These are phyloP conservation scores for Azemiops feae DNA, from an alignment of 2,113 vertebrate species.

Conservation along the genomic window DNA sequence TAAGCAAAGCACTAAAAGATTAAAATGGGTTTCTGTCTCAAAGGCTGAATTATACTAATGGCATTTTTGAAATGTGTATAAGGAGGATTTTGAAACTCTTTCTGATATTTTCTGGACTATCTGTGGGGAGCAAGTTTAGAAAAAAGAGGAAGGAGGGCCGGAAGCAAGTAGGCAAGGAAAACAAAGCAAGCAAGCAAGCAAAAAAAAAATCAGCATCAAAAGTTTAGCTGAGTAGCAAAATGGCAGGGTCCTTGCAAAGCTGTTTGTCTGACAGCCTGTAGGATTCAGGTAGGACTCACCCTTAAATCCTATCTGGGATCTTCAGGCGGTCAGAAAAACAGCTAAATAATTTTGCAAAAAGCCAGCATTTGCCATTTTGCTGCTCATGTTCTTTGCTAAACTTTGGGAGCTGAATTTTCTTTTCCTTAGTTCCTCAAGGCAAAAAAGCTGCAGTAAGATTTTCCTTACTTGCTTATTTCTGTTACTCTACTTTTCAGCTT, in stretches of 20 bases:
- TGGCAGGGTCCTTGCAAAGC: background rate
- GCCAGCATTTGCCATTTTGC: background rate
- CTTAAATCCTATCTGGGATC: background rate
- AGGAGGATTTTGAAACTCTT: background rate
- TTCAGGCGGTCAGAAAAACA: background rate
- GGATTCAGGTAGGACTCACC: too few relatives aligned
- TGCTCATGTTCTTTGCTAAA: background rate
- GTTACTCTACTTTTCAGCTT: background rate
- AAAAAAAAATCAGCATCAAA: background rate
- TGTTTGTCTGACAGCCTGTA: background rate
- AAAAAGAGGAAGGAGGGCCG: background rate
- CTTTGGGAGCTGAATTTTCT: background rate
- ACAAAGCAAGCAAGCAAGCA: background rate
- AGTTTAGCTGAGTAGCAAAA: background rate
- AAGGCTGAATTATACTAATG: background rate
- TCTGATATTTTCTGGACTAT: background rate
- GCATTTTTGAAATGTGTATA: background rate
- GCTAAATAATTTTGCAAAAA: background rate
- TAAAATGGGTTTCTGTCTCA: background rate
- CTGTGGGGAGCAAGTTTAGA: background rate
- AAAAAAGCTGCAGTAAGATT: background rate
- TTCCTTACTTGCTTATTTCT: background rate
- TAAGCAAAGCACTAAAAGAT: background rate
- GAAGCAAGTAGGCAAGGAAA: background rate
- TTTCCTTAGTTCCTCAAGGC: background rate